These are phyloP conservation scores for Rhincodon typus DNA, from an alignment of 2,797 vertebrate species.

Conservation along the genomic window DNA sequence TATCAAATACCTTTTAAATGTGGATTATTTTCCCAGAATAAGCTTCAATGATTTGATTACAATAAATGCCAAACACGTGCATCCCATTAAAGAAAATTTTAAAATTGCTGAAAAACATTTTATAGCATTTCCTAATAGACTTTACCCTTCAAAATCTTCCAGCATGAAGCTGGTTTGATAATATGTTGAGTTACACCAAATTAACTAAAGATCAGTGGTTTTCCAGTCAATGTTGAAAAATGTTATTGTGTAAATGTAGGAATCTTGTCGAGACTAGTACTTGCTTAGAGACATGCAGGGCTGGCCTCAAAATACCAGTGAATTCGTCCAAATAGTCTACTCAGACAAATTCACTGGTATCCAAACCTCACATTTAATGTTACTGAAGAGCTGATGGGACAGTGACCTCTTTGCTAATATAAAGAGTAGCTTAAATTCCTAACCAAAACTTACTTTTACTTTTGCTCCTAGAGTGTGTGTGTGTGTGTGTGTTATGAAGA, in stretches of 20 bases:
- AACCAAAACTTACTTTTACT: not conserved
- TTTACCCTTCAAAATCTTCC: not conserved
- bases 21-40: not conserved
- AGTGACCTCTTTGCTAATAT: not conserved
- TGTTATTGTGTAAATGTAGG: not conserved
- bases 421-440: not conserved
- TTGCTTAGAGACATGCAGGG: not conserved
- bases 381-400: not conserved
- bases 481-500: too few species aligned
- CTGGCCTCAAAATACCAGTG: not conserved
- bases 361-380: not conserved
- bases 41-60: not conserved
- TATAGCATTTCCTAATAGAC: not conserved
- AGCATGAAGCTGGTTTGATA: not conserved
- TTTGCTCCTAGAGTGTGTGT: too few species aligned
- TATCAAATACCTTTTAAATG: too few species aligned
- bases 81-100: too few species aligned
- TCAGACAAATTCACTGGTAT: not conserved
- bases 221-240: not conserved
- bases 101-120: not conserved
- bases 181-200: not conserved
- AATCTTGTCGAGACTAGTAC: not conserved
- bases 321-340: not conserved
- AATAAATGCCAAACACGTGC: too few species aligned
- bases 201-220: not conserved